Percentiles rank a stretch among this genome's conserved stretches.
Evolutionary conservation across 2,797 vertebrate genomes (phyloP).

Genomic region (Allenopithecus nigroviridis): DNA sequence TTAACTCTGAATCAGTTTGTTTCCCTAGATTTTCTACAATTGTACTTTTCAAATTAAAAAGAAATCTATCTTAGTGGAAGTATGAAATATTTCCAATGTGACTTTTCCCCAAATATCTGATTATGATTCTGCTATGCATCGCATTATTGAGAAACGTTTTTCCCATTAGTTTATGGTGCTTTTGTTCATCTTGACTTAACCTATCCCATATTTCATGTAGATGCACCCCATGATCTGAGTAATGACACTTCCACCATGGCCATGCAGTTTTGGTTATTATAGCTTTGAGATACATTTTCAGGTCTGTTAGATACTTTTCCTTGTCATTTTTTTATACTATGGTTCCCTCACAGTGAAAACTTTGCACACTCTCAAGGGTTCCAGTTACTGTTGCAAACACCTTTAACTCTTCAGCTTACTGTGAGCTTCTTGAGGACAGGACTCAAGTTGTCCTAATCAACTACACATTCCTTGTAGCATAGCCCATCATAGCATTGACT

Average conservation of each 20-base stretch:
- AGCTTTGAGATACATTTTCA: rapidly evolving
- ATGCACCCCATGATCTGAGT: rapidly evolving
- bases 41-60: neutral
- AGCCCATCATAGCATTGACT: rapidly evolving
- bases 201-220: neutral
- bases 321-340: rapidly evolving
- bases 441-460: neutral
- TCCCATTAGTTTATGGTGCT: rapidly evolving
- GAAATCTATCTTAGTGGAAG: neutral
- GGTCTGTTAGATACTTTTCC: neutral
- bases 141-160: rapidly evolving
- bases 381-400: too few species aligned
- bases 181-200: neutral
- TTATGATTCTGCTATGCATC: neutral
- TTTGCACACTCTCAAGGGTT: neutral
- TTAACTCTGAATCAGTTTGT: neutral
- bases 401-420: neutral
- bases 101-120: too few species aligned
- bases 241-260: rapidly evolving
- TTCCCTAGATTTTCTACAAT: neutral
- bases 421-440: neutral
- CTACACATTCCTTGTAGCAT: rapidly evolving
- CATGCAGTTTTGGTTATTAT: rapidly evolving
- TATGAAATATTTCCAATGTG: neutral
- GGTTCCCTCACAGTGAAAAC: too few species aligned